phyloP scores from a whole-genome alignment of 2,797 vertebrate genomes.

The Stomatorhinus walkeri region DNA sequence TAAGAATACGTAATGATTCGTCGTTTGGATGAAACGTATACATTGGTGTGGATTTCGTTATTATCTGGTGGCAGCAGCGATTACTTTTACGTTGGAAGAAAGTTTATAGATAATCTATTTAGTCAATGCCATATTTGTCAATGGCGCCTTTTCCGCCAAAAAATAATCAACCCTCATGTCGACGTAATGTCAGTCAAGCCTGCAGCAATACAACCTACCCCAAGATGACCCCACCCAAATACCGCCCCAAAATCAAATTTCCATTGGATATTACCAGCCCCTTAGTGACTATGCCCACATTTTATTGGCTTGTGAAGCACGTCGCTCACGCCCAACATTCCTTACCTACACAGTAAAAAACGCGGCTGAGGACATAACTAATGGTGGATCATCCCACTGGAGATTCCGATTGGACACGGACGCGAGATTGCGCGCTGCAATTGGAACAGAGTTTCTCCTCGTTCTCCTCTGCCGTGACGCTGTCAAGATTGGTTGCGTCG shows the following conservation, averaged over 20 bases:
- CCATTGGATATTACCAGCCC: constrained; percentile 30
- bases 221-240: constrained; percentile 38
- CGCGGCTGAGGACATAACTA: background rate
- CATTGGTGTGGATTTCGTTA: background rate
- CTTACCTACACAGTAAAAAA: rapidly evolving
- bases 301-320: constrained; percentile 41
- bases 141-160: constrained; percentile 52
- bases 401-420: constrained; percentile 23
- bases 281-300: constrained; percentile 18
- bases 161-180: constrained; percentile 29
- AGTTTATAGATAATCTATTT: background rate
- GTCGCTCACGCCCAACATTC: constrained; percentile 35
- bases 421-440: background rate
- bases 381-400: background rate
- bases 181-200: constrained; percentile 51
- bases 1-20: background rate
- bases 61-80: background rate
- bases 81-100: background rate
- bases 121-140: constrained; percentile 22
- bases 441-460: constrained; percentile 25
- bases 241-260: constrained; percentile 29
- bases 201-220: constrained; percentile 46
- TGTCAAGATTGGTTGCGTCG: constrained; percentile 65
- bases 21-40: background rate
- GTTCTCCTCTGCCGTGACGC: constrained; percentile 45